Evolutionary conservation across 2,113 vertebrate species (phyloP).

Genomic region (Cichladusa arquata): DNA sequence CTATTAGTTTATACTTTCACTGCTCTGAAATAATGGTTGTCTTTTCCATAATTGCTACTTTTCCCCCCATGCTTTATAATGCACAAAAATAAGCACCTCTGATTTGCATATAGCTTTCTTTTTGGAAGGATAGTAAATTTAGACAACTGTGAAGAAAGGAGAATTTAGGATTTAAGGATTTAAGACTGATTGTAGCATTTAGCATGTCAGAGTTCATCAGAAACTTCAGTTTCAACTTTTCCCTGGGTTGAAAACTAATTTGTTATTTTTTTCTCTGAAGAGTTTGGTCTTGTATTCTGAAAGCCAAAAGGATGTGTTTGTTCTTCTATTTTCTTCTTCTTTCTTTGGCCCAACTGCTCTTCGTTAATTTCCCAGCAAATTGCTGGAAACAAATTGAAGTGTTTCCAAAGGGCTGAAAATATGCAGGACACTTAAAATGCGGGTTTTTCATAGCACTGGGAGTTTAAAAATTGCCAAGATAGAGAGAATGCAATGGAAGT

Average conservation of each 20-base stretch:
- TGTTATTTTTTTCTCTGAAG: not conserved
- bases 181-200: not conserved
- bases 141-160: not conserved
- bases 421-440: not conserved
- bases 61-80: not conserved
- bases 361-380: not conserved
- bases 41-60: not conserved
- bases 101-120: not conserved
- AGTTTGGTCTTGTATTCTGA: not conserved
- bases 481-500: not conserved
- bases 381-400: not conserved
- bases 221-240: not conserved
- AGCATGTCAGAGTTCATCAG: not conserved
- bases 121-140: not conserved
- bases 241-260: not conserved
- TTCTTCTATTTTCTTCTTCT: not conserved
- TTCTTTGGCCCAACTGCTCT: not conserved
- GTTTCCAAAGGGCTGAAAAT: not conserved
- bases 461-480: not conserved
- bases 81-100: not conserved
- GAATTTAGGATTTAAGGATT: not conserved
- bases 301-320: not conserved
- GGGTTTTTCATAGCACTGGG: not conserved
- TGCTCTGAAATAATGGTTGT: not conserved
- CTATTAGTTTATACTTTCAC: not conserved